A percentile compares a stretch with the other conserved stretches of the same genome.
Conservation (phyloP, 2,888 invertebrate genomes). For the Dermolepida albohirtum region DNA sequence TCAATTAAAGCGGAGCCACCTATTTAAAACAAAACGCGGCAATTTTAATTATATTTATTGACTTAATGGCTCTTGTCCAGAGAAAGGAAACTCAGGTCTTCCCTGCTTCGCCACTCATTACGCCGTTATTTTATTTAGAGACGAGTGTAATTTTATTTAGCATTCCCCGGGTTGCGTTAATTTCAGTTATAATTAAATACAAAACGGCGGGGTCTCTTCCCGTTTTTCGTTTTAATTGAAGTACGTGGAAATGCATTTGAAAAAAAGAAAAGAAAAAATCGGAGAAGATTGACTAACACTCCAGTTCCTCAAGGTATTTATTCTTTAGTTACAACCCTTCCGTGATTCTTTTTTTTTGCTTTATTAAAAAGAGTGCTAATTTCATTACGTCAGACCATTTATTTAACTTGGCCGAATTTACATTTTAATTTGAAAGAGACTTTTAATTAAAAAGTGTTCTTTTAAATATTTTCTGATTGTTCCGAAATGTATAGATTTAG, state of each 20-base stretch:
- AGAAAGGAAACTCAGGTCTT: constrained; percentile 17
- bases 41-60: constrained; percentile 38
- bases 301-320: constrained; percentile 39
- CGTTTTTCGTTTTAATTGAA: constrained; percentile 51
- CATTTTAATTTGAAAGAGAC: constrained; percentile 40
- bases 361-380: constrained; percentile 45
- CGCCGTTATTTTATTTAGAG: constrained; percentile 49
- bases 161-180: constrained; percentile 53
- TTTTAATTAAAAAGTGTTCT: constrained; percentile 42
- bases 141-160: constrained; percentile 53
- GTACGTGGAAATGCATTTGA: constrained; percentile 48
- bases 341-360: constrained; percentile 39
- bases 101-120: constrained; percentile 28
- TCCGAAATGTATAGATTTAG: constrained; percentile 20
- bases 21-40: constrained; percentile 36
- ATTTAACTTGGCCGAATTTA: constrained; percentile 41
- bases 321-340: constrained; percentile 42
- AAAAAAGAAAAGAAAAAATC: constrained; percentile 47
- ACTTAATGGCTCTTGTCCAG: constrained; percentile 33
- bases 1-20: constrained; percentile 35
- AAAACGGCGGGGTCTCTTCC: constrained; percentile 48
- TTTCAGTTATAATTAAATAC: constrained; percentile 54
- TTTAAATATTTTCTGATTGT: constrained; percentile 29
- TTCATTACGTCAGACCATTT: constrained; percentile 41
- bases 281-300: constrained; percentile 42